phyloP scores from a whole-genome alignment of 2,113 vertebrate species.

The Meleagris gallopavo region DNA sequence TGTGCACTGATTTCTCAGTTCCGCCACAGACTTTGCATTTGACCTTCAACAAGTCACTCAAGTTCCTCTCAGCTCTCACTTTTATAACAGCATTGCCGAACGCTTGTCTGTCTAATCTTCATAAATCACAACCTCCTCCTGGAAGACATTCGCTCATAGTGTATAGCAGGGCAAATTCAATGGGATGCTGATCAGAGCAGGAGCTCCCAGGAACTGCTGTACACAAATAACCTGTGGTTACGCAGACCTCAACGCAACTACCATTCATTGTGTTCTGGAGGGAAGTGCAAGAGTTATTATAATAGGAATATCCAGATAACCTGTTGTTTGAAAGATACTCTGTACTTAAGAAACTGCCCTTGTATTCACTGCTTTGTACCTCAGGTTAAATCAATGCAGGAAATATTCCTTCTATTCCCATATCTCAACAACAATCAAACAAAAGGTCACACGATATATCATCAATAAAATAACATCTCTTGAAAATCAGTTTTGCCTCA shows the following conservation, averaged over 20 bases:
- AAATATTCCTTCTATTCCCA: neutral
- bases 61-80: neutral
- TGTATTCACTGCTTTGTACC: conserved; percentile 8
- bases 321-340: neutral
- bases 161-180: neutral
- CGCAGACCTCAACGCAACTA: neutral
- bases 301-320: neutral
- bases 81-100: neutral
- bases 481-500: conserved; percentile 38
- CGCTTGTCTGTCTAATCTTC: neutral
- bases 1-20: neutral
- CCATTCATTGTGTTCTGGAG: neutral
- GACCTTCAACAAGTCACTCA: conserved; percentile 21
- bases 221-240: neutral
- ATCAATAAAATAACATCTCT: conserved; percentile 42
- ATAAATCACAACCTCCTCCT: neutral
- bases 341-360: conserved; percentile 21
- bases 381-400: conserved; percentile 14
- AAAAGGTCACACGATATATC: conserved; percentile 54
- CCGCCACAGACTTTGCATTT: neutral
- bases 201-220: neutral
- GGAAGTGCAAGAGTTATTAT: neutral
- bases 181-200: neutral
- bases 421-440: conserved; percentile 12
- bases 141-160: neutral